Evolutionary conservation across 2,888 invertebrate species (phyloP), one percentile per base, ranked within the genome.

Genomic region (Limenitis camilla): DNA sequence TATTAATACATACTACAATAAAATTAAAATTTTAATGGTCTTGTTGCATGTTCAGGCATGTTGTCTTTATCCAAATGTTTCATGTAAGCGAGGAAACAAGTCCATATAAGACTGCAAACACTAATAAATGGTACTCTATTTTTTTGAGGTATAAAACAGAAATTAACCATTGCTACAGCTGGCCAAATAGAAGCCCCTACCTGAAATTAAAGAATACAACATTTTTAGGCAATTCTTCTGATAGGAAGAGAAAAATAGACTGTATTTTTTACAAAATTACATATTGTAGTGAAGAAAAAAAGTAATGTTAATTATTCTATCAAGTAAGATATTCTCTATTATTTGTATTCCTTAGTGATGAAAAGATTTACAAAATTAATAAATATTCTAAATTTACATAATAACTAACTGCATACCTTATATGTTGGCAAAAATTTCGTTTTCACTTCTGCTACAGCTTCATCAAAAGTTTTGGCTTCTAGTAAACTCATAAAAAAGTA

Each of bases 31-130:
- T 45, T 45, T 11, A 45, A 10, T 10, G 36, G 29, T 29, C 36
- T 44, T 10, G 33, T 45, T 29, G 29, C 10, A 36, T 35, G 28
- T 8, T 7, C 11, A 9, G 66, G 52, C 10, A 82, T 62, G 44
- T 73, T 61, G 58, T 82, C 79, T 64, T 79, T 79, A 49, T 87
- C 85, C 53, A 81, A 65, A 60, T 93, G 91, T 75, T 94, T 94
- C 93, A 94, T 94, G 64, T 93, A 94, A 0, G 94, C 93, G 50
- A 94, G 82, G 70, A 94, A 94, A 63, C 92, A 91, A 5, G 94
- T 93, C 94, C 94, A 94, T 59, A 93, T 73, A 46, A 94, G 87
- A 72, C 94, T 94, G 72, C 93, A 93, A 32, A 90, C 72, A 67
- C 93, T 93, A 28, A 93, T 93, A 66, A 94, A 93, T 29, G 92